Conservation (phyloP, 2,797 vertebrate species). For the Sebastes iracundus region DNA sequence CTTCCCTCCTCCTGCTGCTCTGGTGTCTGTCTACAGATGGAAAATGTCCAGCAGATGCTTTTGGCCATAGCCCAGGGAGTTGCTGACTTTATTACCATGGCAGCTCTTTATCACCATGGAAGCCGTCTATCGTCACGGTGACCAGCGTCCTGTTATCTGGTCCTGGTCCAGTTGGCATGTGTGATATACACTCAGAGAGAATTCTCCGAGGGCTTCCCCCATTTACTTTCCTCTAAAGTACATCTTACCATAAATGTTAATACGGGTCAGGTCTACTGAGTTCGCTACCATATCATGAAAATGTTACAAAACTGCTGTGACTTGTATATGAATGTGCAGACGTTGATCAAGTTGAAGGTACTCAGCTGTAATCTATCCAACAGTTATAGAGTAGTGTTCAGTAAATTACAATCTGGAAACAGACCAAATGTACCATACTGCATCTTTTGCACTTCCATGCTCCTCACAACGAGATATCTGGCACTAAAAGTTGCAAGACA, state of each 20-base stretch:
- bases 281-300: not conserved
- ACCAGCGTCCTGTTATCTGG: constrained; percentile 29
- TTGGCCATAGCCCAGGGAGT: constrained; percentile 31
- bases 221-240: not conserved
- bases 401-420: constrained; percentile 3
- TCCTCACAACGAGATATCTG: not conserved
- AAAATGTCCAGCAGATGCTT: constrained; percentile 53
- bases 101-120: constrained; percentile 40
- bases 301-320: not conserved
- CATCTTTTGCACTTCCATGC: not conserved
- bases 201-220: constrained; percentile 16
- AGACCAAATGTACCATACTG: not conserved
- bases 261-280: not conserved
- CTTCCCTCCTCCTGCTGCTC: not conserved
- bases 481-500: not conserved
- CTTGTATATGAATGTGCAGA: not conserved
- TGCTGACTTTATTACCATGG: constrained; percentile 33
- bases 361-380: not conserved
- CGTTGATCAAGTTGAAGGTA: not conserved
- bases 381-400: not conserved
- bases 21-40: constrained; percentile 42
- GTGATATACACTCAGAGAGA: not conserved
- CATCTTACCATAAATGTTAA: not conserved
- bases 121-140: not conserved
- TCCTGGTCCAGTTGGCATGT: constrained; percentile 40